Evolutionary conservation across 2,113 vertebrate species (phyloP), one percentile per base, ranked within the genome.

Genomic region (Recurvirostra avosetta): DNA sequence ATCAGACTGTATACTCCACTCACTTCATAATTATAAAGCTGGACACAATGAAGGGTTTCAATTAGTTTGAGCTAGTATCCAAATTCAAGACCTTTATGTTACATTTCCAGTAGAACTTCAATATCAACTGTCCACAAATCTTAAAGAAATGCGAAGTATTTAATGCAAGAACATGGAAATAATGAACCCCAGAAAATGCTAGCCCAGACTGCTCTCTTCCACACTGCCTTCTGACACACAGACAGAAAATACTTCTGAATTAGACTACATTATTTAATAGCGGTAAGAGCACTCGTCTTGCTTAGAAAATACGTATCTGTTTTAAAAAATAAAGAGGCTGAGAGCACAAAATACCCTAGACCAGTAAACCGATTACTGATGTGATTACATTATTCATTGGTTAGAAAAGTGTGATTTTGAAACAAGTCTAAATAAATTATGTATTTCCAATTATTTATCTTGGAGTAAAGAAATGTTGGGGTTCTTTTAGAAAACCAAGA

Each of bases 401-500:
- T 14, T 50, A 26, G 63, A 32, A 40, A 62, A 36, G 6, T 6
- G 1, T 0, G 0, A 41, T 29, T 82, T 66, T 34, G 41, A 90
- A 92, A 75, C 15, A 52, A 84, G n/a, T n/a, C 14, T 63, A 27
- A 78, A 86, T 80, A 75, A 75, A 26, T 1, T 3, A 34, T 0
- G 0, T 41, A 88, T 62, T 92, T 79, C 62, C 40, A 79, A 61
- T 43, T 58, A 88, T 15, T n/a, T 14, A 38, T 15, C 52, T 71
- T 20, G 5, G 32, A 77, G 6, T 38, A 84, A 72, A 50, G 30
- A 82, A 84, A 87, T 21, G 2, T 8, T 74, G 53, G 12, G 1
- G 1, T 2, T 56, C 82, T 88, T 86, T 30, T 8, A 71, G 41
- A 84, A 88, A 86, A 83, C 11, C 36, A 47, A 59, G 43, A 43